phyloP scores from a whole-genome alignment of 2,888 invertebrate species.

The Drosophila cognata region DNA sequence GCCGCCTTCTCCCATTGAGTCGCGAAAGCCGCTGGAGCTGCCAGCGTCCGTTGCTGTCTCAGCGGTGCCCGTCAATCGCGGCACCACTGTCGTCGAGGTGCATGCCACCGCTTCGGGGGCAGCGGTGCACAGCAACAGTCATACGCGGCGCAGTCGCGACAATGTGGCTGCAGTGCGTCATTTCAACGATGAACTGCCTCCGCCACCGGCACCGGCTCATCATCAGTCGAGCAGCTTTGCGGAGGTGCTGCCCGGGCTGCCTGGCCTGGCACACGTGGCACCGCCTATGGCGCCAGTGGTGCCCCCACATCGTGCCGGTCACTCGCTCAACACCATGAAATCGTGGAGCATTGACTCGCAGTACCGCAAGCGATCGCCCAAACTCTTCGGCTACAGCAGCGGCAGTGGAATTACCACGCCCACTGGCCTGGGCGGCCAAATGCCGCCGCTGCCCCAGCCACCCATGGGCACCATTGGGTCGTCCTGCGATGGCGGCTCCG shows the following conservation, averaged over 20 bases:
- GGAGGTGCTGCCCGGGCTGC: conserved; percentile 53
- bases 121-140: conserved; percentile 68
- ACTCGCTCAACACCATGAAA: conserved; percentile 89
- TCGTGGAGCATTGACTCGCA: conserved; percentile 94
- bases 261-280: conserved; percentile 39
- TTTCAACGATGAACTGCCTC: conserved; percentile 79
- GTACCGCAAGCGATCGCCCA: conserved; percentile 88
- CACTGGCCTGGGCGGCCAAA: conserved; percentile 67
- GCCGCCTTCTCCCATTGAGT: conserved; percentile 92
- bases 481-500: conserved; percentile 56
- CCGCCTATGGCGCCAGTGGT: conserved; percentile 87
- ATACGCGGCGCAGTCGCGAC: conserved; percentile 72
- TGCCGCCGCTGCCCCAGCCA: conserved; percentile 64
- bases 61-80: conserved; percentile 47
- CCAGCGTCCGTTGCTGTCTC: conserved; percentile 22
- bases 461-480: conserved; percentile 54
- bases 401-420: conserved; percentile 82
- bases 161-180: conserved; percentile 76
- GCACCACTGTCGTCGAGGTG: conserved; percentile 73
- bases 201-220: conserved; percentile 80
- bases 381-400: conserved; percentile 86
- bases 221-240: conserved; percentile 60
- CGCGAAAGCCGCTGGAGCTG: conserved; percentile 86
- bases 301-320: conserved; percentile 88
- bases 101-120: conserved; percentile 74